These are phyloP conservation scores for Acanthopagrus latus DNA, from an alignment of 2,797 vertebrate species.

Conservation along the genomic window DNA sequence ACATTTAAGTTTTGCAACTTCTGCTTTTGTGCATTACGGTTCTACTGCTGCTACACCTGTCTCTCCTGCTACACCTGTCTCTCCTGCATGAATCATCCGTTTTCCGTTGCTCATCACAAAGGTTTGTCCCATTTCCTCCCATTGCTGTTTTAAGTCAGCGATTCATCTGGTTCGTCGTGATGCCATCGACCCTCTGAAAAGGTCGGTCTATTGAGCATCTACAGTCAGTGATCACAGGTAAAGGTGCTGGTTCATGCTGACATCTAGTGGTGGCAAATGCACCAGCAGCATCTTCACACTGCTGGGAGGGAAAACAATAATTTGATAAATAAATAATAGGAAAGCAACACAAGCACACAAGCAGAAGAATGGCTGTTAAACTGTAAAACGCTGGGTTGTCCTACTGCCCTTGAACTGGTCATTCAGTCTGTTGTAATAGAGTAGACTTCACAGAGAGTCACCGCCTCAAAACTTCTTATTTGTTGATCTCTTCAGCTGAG, in stretches of 20 bases:
- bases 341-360: background rate
- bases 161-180: background rate
- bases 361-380: background rate
- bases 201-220: conserved; percentile 16
- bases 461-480: conserved; percentile 13
- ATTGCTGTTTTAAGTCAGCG: background rate
- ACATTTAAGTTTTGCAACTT: background rate
- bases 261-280: conserved; percentile 76
- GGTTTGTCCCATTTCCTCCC: background rate
- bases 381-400: background rate
- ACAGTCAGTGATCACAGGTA: conserved; percentile 40
- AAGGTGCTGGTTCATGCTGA: conserved; percentile 72
- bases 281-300: conserved; percentile 25
- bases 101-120: background rate
- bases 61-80: too few species aligned
- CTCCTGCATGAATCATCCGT: background rate
- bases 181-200: background rate
- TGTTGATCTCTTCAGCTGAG: conserved; percentile 2
- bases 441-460: background rate
- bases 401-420: conserved; percentile 6
- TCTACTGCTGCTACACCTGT: background rate
- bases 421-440: background rate
- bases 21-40: background rate
- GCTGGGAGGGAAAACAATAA: conserved; percentile 1
- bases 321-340: background rate